These are phyloP conservation scores for Trichosurus vulpecula DNA, from an alignment of 2,797 vertebrate species.

Conservation along the genomic window DNA sequence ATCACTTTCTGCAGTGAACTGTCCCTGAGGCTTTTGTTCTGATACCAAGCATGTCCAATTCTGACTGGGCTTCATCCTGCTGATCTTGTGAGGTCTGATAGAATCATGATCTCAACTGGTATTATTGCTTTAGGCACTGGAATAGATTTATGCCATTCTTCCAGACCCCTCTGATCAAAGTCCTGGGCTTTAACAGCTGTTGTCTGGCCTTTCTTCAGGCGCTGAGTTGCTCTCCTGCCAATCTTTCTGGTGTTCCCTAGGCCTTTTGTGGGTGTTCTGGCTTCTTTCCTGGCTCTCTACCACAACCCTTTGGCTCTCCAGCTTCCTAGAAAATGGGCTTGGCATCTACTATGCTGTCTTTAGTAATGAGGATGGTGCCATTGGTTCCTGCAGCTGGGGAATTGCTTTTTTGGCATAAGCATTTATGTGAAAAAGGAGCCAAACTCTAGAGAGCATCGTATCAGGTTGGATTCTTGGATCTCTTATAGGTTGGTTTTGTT, in stretches of 20 bases:
- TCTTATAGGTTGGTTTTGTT: background rate
- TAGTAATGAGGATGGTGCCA: background rate
- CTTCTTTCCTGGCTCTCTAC: slow-evolving; percentile 33
- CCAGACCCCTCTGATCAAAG: background rate
- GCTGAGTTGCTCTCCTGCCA: slow-evolving; percentile 8
- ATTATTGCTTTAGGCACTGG: background rate
- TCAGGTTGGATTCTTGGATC: background rate
- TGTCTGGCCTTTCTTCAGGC: background rate
- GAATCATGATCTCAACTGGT: slow-evolving; percentile 23
- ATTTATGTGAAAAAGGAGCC: background rate
- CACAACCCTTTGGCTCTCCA: background rate
- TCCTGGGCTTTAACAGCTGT: background rate
- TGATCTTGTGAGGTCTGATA: slow-evolving; percentile 31
- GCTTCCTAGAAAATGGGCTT: background rate
- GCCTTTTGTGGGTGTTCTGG: background rate
- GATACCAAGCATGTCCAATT: slow-evolving; percentile 27
- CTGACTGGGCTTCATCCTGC: slow-evolving; percentile 13
- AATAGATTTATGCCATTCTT: background rate
- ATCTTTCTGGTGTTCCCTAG: background rate
- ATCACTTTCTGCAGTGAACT: slow-evolving; percentile 25
- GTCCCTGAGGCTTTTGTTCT: background rate
- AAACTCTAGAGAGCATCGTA: background rate
- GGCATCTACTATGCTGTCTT: slow-evolving; percentile 6
- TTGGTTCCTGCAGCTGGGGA: background rate
- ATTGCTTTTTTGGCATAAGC: background rate